Conservation (phyloP, 1,140 invertebrate species). For the Schlechtendalia chinensis region DNA sequence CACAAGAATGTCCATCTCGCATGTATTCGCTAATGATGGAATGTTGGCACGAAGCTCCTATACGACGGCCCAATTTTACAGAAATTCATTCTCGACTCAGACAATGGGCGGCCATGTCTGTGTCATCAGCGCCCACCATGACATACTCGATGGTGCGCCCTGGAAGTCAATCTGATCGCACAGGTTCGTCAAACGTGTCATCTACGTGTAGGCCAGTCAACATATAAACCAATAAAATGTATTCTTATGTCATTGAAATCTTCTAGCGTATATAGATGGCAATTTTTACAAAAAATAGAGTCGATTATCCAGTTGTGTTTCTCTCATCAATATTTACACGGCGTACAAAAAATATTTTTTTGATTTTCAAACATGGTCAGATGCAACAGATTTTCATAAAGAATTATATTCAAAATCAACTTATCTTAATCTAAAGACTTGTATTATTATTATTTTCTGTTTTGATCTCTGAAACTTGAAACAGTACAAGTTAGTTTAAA, state of each 20-base stretch:
- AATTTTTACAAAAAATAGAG: neutral
- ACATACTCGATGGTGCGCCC: conserved; percentile 44
- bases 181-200: conserved; percentile 45
- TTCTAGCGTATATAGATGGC: neutral
- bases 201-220: conserved; percentile 43
- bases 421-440: neutral
- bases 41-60: conserved; percentile 93
- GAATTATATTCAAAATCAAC: too few species aligned
- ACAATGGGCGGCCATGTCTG: conserved; percentile 49
- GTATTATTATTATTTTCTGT: neutral
- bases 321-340: neutral
- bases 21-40: conserved; percentile 94
- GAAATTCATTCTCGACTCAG: conserved; percentile 63
- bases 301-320: too few species aligned
- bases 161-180: conserved; percentile 43
- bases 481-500: neutral
- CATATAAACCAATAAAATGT: neutral
- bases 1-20: conserved; percentile 84
- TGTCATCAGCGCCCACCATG: conserved; percentile 38
- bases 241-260: neutral
- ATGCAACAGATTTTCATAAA: neutral
- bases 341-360: neutral
- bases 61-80: conserved; percentile 83
- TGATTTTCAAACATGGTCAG: neutral
- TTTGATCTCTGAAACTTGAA: neutral